A percentile compares a stretch with the other conserved stretches of the same genome.
Conservation (phyloP, 2,113 vertebrate species). For the Prinia subflava region DNA sequence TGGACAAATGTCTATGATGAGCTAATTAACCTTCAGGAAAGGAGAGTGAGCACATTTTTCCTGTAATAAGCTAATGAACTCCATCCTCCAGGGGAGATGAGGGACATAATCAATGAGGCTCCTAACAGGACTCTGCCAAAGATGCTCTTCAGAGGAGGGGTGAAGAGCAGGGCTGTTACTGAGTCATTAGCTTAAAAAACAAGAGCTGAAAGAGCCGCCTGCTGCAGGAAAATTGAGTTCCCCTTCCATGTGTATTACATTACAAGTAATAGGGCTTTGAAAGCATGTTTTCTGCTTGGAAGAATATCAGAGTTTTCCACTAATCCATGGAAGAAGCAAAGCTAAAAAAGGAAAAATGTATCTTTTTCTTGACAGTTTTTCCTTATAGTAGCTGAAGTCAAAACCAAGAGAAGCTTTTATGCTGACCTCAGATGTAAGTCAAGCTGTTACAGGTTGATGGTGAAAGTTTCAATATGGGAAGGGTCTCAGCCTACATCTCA, state of each 20-base stretch:
- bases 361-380: background rate
- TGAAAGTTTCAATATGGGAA: background rate
- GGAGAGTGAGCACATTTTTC: background rate
- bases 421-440: background rate
- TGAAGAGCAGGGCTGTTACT: background rate
- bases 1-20: background rate
- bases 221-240: background rate
- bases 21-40: conserved; percentile 25
- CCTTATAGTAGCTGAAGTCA: background rate
- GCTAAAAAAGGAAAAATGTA: background rate
- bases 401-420: background rate
- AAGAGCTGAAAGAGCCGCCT: background rate
- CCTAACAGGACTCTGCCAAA: background rate
- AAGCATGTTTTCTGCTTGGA: background rate
- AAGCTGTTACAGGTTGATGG: background rate
- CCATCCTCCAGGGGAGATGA: background rate
- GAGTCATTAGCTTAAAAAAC: background rate
- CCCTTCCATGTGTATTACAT: background rate
- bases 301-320: background rate
- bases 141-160: background rate
- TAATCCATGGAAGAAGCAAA: background rate
- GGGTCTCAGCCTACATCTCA: background rate
- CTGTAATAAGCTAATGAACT: background rate
- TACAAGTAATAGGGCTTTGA: background rate
- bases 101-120: background rate